These are phyloP conservation scores for Phthorimaea operculella DNA, from an alignment of 1,140 invertebrate species.

Conservation along the genomic window DNA sequence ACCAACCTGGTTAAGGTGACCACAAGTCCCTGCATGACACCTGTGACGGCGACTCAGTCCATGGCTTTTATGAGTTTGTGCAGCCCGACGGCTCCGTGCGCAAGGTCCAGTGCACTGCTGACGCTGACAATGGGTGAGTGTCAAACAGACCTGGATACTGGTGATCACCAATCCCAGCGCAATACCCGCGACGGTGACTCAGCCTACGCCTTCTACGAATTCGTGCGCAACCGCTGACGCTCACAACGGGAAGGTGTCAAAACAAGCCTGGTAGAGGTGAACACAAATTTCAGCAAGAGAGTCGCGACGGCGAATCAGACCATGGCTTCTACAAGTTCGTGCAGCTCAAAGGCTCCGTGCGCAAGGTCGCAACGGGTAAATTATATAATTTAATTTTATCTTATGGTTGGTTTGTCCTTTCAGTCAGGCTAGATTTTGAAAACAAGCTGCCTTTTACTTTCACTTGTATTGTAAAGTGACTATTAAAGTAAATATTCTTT, in stretches of 20 bases:
- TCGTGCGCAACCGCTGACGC: conserved; percentile 20
- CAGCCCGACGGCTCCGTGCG: conserved; percentile 49
- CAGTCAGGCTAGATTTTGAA: too few relatives aligned
- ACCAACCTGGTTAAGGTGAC: background rate
- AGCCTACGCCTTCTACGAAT: conserved; percentile 43
- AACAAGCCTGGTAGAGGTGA: too few relatives aligned
- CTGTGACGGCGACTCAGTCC: conserved; percentile 43
- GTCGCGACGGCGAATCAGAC: conserved; percentile 41
- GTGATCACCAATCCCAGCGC: conserved; percentile 31
- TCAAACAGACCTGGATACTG: too few relatives aligned
- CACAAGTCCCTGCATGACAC: too few relatives aligned
- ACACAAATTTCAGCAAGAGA: conserved; percentile 46
- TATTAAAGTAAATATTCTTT: too few relatives aligned
- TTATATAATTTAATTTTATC: too few relatives aligned
- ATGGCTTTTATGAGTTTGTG: conserved; percentile 39
- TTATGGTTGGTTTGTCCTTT: too few relatives aligned
- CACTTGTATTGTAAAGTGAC: too few relatives aligned
- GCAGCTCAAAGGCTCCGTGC: conserved; percentile 46
- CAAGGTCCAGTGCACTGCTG: conserved; percentile 26
- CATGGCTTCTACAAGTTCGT: conserved; percentile 42
- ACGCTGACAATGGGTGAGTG: conserved; percentile 1
- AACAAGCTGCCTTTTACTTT: too few relatives aligned
- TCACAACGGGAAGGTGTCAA: background rate
- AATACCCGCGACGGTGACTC: conserved; percentile 40
- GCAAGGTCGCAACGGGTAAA: conserved; percentile 32